These are phyloP conservation scores for Macrotus californicus DNA, from an alignment of 2,113 vertebrate species.

Conservation along the genomic window DNA sequence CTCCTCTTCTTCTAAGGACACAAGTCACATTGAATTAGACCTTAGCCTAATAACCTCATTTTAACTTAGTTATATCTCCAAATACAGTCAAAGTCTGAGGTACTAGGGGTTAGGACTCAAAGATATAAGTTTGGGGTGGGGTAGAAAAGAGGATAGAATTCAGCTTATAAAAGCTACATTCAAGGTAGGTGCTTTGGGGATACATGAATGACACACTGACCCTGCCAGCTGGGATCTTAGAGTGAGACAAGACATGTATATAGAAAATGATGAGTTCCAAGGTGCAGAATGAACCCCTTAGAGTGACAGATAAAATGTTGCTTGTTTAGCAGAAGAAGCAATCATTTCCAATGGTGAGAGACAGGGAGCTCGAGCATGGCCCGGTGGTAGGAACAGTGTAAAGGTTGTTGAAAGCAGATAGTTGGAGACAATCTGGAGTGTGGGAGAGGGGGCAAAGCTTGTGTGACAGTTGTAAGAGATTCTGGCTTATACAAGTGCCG, in stretches of 20 bases:
- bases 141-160: not conserved
- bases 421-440: not conserved
- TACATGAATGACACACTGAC: not conserved
- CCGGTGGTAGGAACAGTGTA: not conserved
- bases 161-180: not conserved
- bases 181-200: not conserved
- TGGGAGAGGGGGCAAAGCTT: not conserved
- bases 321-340: not conserved
- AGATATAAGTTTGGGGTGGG: not conserved
- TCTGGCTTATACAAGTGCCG: not conserved
- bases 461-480: not conserved
- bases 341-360: not conserved
- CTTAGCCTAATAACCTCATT: not conserved
- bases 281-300: not conserved
- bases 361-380: not conserved
- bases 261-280: not conserved
- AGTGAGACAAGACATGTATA: not conserved
- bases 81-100: not conserved
- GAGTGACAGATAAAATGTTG: not conserved
- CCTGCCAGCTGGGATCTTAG: not conserved
- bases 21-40: not conserved
- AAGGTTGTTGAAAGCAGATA: not conserved
- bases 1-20: not conserved
- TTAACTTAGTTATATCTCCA: not conserved
- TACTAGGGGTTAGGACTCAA: not conserved